phyloP scores from a whole-genome alignment of 2,888 invertebrate species.

The Stenodema calcarata region DNA sequence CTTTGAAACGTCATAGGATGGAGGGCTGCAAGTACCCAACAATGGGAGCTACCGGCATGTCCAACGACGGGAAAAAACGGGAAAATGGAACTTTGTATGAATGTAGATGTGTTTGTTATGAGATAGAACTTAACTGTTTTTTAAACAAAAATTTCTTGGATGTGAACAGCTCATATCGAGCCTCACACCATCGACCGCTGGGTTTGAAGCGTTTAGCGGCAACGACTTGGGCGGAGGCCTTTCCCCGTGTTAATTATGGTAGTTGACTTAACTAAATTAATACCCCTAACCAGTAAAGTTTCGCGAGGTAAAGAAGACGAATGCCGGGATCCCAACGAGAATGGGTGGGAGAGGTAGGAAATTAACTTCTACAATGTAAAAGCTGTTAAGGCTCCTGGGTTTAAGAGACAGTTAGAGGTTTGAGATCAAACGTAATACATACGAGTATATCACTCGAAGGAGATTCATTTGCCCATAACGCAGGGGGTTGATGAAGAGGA shows the following conservation, averaged over 20 bases:
- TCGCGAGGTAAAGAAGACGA: background rate
- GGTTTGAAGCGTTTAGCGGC: background rate
- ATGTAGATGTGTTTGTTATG: too few species aligned
- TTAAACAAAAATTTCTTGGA: background rate
- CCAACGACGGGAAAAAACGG: too few species aligned
- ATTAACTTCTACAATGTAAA: background rate
- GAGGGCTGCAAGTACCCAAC: too few species aligned
- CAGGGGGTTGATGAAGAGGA: too few species aligned
- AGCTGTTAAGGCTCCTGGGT: background rate
- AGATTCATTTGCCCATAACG: background rate
- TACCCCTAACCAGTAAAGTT: constrained; percentile 15
- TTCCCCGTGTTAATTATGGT: constrained; percentile 10
- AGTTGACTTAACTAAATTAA: constrained; percentile 12
- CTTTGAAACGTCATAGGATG: too few species aligned
- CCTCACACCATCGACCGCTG: background rate
- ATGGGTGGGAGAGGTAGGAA: background rate
- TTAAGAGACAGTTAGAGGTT: background rate
- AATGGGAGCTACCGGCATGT: too few species aligned
- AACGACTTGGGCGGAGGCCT: background rate
- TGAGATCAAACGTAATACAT: background rate
- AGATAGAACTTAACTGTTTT: too few species aligned
- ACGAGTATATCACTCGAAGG: background rate
- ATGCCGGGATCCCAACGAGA: background rate
- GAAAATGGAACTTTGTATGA: too few species aligned
- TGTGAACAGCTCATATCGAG: background rate